A percentile compares a stretch with the other conserved stretches of the same genome.
Evolutionary conservation across 2,888 invertebrate species (phyloP).

Genomic region (Drosophila ochracea): DNA sequence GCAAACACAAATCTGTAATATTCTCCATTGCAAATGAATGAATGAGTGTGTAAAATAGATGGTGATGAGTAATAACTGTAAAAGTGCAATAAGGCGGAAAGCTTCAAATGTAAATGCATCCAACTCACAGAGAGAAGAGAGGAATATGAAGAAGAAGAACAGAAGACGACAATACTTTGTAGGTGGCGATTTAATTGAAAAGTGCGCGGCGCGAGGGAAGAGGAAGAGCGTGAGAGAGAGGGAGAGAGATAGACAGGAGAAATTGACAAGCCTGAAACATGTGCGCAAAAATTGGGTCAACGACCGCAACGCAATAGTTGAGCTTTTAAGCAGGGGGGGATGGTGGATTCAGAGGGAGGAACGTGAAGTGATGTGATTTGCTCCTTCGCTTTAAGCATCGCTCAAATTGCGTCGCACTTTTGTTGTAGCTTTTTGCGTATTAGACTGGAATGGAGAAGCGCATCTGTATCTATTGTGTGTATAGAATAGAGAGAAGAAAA

Average conservation of each 20-base stretch:
- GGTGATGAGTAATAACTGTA: slow-evolving; percentile 30
- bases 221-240: slow-evolving; percentile 19
- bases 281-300: slow-evolving; percentile 80
- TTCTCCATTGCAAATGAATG: slow-evolving; percentile 50
- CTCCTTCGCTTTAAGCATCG: slow-evolving; percentile 32
- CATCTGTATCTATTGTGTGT: slow-evolving; percentile 18
- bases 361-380: slow-evolving; percentile 9
- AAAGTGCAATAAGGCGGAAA: slow-evolving; percentile 27
- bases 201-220: slow-evolving; percentile 13
- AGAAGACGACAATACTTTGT: slow-evolving; percentile 11
- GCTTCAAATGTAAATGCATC: slow-evolving; percentile 28
- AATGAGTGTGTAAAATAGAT: slow-evolving; percentile 61
- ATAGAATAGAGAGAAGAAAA: slow-evolving; percentile 17
- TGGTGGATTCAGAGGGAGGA: too few species aligned
- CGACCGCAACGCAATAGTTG: slow-evolving; percentile 78
- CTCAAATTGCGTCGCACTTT: slow-evolving; percentile 63
- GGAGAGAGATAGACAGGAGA: slow-evolving; percentile 5
- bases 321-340: slow-evolving; percentile 10
- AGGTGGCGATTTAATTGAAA: slow-evolving; percentile 25
- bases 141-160: slow-evolving; percentile 12
- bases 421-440: slow-evolving; percentile 58
- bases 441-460: slow-evolving; percentile 16
- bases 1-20: slow-evolving; percentile 43
- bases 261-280: slow-evolving; percentile 33
- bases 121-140: slow-evolving; percentile 5